phyloP scores from a whole-genome alignment of 35 echinoderm and acorn worm species.

The Amphiura filiformis region DNA sequence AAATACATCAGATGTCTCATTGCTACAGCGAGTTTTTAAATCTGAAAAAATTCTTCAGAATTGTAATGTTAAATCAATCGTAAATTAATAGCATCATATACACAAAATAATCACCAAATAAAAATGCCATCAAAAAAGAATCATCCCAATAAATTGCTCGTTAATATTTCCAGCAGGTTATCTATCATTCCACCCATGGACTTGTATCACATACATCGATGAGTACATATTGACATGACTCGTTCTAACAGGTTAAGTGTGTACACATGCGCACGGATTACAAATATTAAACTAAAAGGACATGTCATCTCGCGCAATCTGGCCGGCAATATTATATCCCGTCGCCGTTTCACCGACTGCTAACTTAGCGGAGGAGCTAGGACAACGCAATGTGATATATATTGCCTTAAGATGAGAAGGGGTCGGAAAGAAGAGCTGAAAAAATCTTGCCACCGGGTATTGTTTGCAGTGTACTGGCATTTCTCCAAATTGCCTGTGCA shows the following conservation, averaged over 20 bases:
- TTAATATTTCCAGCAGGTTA: too few relatives aligned
- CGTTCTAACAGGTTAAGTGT: not conserved
- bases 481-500: slow-evolving; percentile 3
- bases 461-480: slow-evolving; percentile 9
- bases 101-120: too few relatives aligned
- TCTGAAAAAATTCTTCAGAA: too few relatives aligned
- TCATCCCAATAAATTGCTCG: too few relatives aligned
- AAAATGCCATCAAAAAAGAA: too few relatives aligned
- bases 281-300: not conserved
- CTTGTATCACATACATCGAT: not conserved
- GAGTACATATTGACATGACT: not conserved
- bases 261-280: not conserved
- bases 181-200: not conserved
- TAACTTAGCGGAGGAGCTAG: not conserved
- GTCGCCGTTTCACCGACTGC: not conserved
- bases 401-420: not conserved
- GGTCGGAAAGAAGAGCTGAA: not conserved
- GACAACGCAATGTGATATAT: not conserved
- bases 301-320: slow-evolving; percentile 6
- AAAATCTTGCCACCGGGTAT: not conserved
- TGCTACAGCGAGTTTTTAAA: too few relatives aligned
- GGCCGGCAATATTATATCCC: not conserved
- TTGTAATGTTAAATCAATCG: too few relatives aligned
- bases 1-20: too few relatives aligned
- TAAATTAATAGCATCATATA: too few relatives aligned